Evolutionary conservation across 2,888 invertebrate genomes (phyloP), one percentile per base, ranked within the genome.

Genomic region (Cephalotes varians): DNA sequence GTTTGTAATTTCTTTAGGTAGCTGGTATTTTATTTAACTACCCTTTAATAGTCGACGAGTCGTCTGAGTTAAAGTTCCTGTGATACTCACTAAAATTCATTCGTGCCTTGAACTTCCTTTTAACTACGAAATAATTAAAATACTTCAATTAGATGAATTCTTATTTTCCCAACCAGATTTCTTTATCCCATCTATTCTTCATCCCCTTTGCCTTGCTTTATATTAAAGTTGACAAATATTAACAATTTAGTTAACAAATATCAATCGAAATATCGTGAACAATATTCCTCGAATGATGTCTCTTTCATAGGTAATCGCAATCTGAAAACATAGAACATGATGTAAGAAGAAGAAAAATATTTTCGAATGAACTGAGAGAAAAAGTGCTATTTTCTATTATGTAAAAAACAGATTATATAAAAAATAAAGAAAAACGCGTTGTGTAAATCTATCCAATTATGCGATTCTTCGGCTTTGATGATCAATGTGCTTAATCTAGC

Each of bases 111-210:
- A 69, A 83, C 87, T 83, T 81, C 81, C 47, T 60, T 80, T 49
- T 40, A 69, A 79, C 69, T 83, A 64, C 83, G 86, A 81, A 88
- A 88, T 88, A 87, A 87, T 88, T 88, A 88, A 88, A 88, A 88
- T 88, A 83, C 88, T 82, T 86, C 86, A 76, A 88, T 88, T 88
- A 83, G 73, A 82, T 79, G 79, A 79, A 72, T 82, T 69, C 79
- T 72, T 80, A 62, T 71, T 56, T 77, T 65, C 49, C 56, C n/a
- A 9, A 47, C 0, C 28, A 40, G 83, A 64, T 81, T 82, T 85
- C 71, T 80, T 84, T 76, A 49, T 54, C n/a, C 31, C 21, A 2
- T 34, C 34, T 5, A 2, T 5, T 5, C 34, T 5, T 34, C 44
- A 49, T 34, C 56, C 21, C n/a, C 15, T 76, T 28, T 28, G 9